phyloP scores from a whole-genome alignment of 2,113 vertebrate species.

The Muscicapa adusta region DNA sequence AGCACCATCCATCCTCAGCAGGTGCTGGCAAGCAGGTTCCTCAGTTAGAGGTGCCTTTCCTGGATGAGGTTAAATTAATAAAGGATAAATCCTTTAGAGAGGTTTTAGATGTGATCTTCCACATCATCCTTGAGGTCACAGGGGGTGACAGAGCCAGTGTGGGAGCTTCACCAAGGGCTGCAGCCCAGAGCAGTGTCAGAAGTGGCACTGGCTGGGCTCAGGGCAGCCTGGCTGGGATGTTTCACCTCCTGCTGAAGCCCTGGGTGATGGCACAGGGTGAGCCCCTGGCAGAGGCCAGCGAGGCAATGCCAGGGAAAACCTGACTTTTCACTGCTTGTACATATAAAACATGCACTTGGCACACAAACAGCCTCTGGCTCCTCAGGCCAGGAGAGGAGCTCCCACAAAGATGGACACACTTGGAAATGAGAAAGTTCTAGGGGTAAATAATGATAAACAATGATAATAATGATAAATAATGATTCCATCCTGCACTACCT shows the following conservation, averaged over 20 bases:
- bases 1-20: too few relatives aligned
- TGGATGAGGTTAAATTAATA: background rate
- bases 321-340: background rate
- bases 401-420: background rate
- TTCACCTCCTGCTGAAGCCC: too few relatives aligned
- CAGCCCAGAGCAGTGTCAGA: accelerated
- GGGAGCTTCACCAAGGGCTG: too few relatives aligned
- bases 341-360: accelerated
- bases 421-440: background rate
- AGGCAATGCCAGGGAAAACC: background rate
- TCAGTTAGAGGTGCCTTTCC: background rate
- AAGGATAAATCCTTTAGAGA: too few relatives aligned
- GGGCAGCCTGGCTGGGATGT: background rate
- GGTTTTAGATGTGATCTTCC: background rate
- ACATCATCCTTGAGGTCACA: background rate
- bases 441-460: background rate
- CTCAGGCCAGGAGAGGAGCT: background rate
- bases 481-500: background rate
- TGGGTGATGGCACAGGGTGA: accelerated
- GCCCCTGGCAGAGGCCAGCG: accelerated
- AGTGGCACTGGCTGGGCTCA: accelerated
- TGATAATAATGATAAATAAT: too few relatives aligned
- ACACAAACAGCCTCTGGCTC: background rate
- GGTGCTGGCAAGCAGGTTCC: background rate
- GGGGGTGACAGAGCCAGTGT: too few relatives aligned